Conservation (phyloP, 2,888 invertebrate genomes). For the Clivina fossor region DNA sequence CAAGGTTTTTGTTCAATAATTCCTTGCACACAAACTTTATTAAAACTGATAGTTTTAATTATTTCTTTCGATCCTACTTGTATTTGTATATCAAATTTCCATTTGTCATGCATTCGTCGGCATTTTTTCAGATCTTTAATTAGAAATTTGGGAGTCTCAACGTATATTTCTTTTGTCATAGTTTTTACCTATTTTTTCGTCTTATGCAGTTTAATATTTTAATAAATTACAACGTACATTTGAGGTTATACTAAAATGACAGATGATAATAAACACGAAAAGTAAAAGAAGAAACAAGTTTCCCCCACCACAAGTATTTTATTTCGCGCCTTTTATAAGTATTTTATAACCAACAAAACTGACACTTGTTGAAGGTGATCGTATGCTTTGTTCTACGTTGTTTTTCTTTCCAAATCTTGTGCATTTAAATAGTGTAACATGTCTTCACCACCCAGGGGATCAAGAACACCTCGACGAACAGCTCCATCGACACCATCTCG, state of each 20-base stretch:
- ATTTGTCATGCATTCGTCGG: constrained; percentile 8
- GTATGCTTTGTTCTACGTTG: background rate
- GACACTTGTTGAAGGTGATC: constrained; percentile 2
- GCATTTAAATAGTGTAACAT: constrained; percentile 2
- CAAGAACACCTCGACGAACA: constrained; percentile 38
- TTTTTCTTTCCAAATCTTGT: background rate
- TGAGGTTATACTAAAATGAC: no score
- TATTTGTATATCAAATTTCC: constrained; percentile 23
- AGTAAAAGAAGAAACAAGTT: constrained; percentile 13
- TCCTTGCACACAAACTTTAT: constrained; percentile 35
- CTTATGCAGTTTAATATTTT: no score
- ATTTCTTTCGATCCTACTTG: background rate
- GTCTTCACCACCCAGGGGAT: constrained; percentile 34
- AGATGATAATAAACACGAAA: no score
- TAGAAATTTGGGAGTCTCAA: constrained; percentile 16
- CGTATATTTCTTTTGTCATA: background rate
- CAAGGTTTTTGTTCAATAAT: constrained; percentile 36
- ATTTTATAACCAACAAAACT: constrained; percentile 3
- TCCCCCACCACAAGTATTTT: no score
- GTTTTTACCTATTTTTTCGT: background rate
- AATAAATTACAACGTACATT: no score
- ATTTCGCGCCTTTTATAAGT: constrained; percentile 19
- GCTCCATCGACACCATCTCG: constrained; percentile 36
- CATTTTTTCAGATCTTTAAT: constrained; percentile 31
- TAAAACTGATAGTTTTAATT: constrained; percentile 25